phyloP scores from a whole-genome alignment of 1,140 invertebrate species.

The Pentalonia nigronervosa region DNA sequence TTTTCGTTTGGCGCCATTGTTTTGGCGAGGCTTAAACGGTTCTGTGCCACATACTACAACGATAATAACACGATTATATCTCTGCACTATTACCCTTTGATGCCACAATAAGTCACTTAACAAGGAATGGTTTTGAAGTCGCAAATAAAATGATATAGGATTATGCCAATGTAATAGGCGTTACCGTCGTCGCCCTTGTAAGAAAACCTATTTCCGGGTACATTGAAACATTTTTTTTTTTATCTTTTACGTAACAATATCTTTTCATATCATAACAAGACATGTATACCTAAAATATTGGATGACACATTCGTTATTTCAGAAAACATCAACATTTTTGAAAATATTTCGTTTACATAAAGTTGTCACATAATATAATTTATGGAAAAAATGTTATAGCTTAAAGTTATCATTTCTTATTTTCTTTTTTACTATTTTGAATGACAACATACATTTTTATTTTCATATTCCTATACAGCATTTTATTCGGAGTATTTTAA shows the following conservation, averaged over 20 bases:
- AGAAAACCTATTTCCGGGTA: not conserved
- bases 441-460: too few relatives aligned
- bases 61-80: not conserved
- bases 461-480: too few relatives aligned
- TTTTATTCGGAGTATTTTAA: too few relatives aligned
- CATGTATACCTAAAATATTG: not conserved
- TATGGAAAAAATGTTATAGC: too few relatives aligned
- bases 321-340: too few relatives aligned
- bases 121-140: not conserved
- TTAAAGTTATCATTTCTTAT: too few relatives aligned
- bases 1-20: not conserved
- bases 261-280: not conserved
- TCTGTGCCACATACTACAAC: not conserved
- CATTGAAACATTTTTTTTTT: not conserved
- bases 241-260: not conserved
- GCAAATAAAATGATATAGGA: not conserved
- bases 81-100: not conserved
- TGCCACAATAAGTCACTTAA: not conserved
- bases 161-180: not conserved
- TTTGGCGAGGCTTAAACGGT: not conserved
- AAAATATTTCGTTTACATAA: too few relatives aligned
- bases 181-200: too few relatives aligned
- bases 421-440: too few relatives aligned
- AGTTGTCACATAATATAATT: too few relatives aligned
- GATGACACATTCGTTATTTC: too few relatives aligned